phyloP scores from a whole-genome alignment of 2,797 vertebrate genomes.

The Clarias laeviceps region DNA sequence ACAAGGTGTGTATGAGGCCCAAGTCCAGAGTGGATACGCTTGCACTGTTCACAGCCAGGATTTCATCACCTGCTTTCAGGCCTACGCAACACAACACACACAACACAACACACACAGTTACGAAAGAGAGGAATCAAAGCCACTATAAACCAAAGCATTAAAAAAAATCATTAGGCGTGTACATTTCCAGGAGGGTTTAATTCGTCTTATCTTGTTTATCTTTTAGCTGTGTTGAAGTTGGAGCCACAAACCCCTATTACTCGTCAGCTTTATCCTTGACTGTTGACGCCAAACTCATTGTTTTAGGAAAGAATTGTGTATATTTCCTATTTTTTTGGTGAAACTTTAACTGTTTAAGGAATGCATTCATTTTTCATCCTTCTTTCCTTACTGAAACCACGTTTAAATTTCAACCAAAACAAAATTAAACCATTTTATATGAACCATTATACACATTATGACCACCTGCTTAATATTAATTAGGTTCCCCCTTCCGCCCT shows the following conservation, averaged over 20 bases:
- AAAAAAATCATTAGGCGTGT: too few species aligned
- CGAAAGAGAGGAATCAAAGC: background rate
- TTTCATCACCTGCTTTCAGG: slow-evolving; percentile 84
- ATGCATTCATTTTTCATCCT: background rate
- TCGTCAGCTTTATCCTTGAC: background rate
- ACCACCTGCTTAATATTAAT: too few species aligned
- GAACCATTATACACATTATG: too few species aligned
- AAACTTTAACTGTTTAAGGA: background rate
- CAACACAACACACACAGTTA: background rate
- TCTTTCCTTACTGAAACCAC: background rate
- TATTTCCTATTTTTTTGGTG: background rate
- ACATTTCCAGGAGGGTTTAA: too few species aligned
- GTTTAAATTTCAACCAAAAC: background rate
- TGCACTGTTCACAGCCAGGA: slow-evolving; percentile 83
- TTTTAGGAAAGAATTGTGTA: background rate
- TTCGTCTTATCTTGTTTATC: too few species aligned
- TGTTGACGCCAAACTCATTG: background rate
- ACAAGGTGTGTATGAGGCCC: slow-evolving; percentile 84
- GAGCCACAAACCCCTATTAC: background rate
- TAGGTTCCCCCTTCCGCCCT: too few species aligned
- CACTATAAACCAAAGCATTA: background rate
- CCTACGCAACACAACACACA: slow-evolving; percentile 68
- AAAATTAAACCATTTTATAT: too few species aligned
- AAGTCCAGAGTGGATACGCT: slow-evolving; percentile 82
- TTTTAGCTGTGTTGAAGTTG: background rate